phyloP scores from a whole-genome alignment of 2,888 invertebrate genomes.

The Nephrotoma appendiculata region DNA sequence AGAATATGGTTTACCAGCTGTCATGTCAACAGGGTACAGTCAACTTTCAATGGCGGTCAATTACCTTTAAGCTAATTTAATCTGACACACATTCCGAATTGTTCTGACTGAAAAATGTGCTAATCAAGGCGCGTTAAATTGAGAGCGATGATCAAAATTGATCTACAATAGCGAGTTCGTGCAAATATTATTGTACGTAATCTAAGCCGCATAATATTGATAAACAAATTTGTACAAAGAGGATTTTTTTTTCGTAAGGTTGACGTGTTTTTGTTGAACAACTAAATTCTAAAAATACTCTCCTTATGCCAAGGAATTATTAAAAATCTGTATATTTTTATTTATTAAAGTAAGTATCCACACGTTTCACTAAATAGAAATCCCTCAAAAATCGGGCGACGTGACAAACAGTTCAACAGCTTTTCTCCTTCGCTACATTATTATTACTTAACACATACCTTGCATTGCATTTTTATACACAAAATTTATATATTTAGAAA shows the following conservation, averaged over 20 bases:
- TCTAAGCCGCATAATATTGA: not conserved
- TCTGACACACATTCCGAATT: not conserved
- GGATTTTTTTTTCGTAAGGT: not conserved
- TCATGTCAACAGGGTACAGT: not conserved
- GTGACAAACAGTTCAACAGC: not conserved
- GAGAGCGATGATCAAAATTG: not conserved
- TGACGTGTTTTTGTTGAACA: not conserved
- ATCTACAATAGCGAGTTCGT: not conserved
- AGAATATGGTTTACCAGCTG: not conserved
- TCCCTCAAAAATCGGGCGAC: not conserved
- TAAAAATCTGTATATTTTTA: not conserved
- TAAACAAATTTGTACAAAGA: not conserved
- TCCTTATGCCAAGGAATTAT: not conserved
- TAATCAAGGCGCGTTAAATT: not conserved
- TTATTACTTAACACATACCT: not conserved
- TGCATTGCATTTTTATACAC: not conserved
- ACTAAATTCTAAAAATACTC: not conserved
- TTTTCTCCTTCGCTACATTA: not conserved
- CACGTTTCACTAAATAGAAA: not conserved
- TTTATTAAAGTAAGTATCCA: not conserved
- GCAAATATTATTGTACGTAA: not conserved
- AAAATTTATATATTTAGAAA: not conserved
- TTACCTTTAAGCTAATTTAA: not conserved
- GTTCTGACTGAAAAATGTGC: not conserved
- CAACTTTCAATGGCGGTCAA: not conserved